These are phyloP conservation scores for Prunella himalayana DNA, from an alignment of 2,113 vertebrate genomes.

Conservation along the genomic window DNA sequence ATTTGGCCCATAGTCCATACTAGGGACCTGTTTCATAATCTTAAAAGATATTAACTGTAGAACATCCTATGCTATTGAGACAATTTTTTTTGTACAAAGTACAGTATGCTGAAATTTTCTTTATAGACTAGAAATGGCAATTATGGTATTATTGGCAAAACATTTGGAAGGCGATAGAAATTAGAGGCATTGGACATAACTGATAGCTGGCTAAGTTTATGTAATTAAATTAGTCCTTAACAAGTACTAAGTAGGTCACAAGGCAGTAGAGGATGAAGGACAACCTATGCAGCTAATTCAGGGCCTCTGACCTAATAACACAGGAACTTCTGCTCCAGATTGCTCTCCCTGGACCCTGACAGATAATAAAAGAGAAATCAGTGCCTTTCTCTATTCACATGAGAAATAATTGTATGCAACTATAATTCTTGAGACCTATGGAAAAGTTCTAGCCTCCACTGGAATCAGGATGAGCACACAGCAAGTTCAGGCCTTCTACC, in stretches of 20 bases:
- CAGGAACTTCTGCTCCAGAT: not conserved
- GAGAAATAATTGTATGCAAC: not conserved
- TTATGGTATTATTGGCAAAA: not conserved
- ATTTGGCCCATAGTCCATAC: not conserved
- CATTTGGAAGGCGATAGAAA: not conserved
- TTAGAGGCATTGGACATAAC: not conserved
- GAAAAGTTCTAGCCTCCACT: not conserved
- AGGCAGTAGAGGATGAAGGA: not conserved
- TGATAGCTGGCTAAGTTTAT: not conserved
- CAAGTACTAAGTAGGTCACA: not conserved
- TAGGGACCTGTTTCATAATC: not conserved
- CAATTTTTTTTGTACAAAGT: not conserved
- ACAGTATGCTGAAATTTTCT: not conserved
- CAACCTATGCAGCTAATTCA: not conserved
- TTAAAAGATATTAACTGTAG: not conserved
- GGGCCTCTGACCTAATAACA: not conserved
- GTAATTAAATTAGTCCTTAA: constrained; percentile 6
- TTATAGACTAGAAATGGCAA: not conserved
- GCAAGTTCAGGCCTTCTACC: not conserved
- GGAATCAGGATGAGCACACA: not conserved
- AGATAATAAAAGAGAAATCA: not conserved
- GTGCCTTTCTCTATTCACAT: not conserved
- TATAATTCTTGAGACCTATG: not conserved
- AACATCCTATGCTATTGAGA: not conserved
- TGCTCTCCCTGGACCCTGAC: not conserved